Conservation (phyloP, 2,797 vertebrate species). For the Phyllotis vaccarum region DNA sequence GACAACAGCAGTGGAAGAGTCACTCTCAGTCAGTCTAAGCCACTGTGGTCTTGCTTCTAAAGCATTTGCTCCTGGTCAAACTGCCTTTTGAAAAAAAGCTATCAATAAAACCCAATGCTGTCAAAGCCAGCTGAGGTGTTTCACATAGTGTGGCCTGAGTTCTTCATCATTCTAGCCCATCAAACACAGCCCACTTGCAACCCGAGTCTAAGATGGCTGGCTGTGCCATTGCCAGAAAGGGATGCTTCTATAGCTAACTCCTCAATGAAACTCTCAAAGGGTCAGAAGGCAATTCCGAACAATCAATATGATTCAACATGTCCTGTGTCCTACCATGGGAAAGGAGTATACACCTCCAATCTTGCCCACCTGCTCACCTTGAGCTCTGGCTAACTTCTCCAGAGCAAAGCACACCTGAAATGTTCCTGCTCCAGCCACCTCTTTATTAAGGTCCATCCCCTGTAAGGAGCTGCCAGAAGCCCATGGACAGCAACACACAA, state of each 20-base stretch:
- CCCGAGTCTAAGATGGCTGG: neutral
- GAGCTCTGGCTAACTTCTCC: neutral
- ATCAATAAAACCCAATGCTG: neutral
- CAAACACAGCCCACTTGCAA: neutral
- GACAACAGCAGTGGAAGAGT: neutral
- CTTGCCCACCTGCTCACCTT: neutral
- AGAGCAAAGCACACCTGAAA: neutral
- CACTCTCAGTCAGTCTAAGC: neutral
- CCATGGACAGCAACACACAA: accelerated
- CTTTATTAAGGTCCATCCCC: neutral
- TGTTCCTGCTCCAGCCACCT: neutral
- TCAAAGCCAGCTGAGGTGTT: neutral
- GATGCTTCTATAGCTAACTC: neutral
- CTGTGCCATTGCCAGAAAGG: neutral
- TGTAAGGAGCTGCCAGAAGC: neutral
- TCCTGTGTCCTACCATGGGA: neutral
- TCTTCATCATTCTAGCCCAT: too few species aligned
- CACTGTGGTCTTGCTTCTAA: neutral
- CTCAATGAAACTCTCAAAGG: neutral
- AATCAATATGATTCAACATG: neutral
- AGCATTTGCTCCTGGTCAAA: neutral
- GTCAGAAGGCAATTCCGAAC: neutral
- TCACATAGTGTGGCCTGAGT: accelerated
- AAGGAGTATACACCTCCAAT: neutral
- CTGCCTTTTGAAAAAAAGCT: neutral